Evolutionary conservation across 2,797 vertebrate genomes (phyloP), one percentile per base, ranked within the genome.

Genomic region (Sebastes aleutianus): DNA sequence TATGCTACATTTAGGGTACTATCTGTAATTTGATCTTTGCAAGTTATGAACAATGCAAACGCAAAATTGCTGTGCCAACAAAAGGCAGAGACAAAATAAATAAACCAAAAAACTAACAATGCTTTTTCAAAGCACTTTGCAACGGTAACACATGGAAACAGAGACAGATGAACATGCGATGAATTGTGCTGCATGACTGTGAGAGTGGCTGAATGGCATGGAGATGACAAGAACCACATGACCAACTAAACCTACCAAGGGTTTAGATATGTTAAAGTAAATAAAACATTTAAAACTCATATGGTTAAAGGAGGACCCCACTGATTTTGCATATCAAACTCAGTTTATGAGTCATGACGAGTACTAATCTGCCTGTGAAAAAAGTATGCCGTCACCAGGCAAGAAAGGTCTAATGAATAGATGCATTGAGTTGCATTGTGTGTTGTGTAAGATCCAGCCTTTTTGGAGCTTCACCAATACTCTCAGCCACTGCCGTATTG

Each of bases 21-120:
- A 79, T 82, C 68, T 76, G 58, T 73, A 61, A 76, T 74, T 73
- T 65, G 4, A 65, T 82, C 39, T 82, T 69, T 69, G 32, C 14
- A 70, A 63, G 70, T 47, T 72, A 56, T 43, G 9, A 54, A 72
- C 79, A 71, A 59, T 36, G 63, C 34, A 43, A 68, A 67, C 8
- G 13, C n/a, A 1, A 72, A 78, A 59, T 10, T 68, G 57, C 63
- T 65, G 63, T 47, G 36, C 20, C 36, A 73, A 72, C 62, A 68
- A 57, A 78, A 78, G 11, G 32, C 20, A 53, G 14, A 20, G 43
- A 34, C 54, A 53, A 39, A 61, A 24, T 22, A 71, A 67, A 29
- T 5, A 9, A 54, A 16, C 2, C 4, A 13, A 53, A 59, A 61
- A 16, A 26, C 6, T 1, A 14, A 27, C 24, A 65, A 69, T 58